Evolutionary conservation across 2,888 invertebrate species (phyloP), one percentile per base, ranked within the genome.

Genomic region (Caenorhabditis sp.): DNA sequence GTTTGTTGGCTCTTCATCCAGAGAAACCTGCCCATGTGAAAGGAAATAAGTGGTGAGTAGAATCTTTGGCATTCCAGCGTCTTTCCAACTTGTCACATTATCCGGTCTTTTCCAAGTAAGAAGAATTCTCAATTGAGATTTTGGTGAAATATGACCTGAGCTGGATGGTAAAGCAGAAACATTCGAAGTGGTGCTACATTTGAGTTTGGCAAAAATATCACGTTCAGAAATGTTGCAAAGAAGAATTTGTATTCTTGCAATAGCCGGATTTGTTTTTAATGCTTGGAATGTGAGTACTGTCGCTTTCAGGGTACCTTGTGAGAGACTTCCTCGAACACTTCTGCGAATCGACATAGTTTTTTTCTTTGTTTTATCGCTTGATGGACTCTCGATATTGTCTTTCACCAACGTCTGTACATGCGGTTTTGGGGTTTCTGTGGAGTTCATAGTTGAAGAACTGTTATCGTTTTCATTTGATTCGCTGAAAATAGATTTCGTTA

Each of bases 191-290:
- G 66, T 51, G 59, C 76, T 81, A 57, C 78, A 68, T 49, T 79
- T 80, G 24, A 83, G 58, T 63, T 76, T 75, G 61, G 78, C 83
- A 60, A 71, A 78, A 17, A 84, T 77, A 36, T 79, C 74, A 8
- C 83, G 74, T 31, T 83, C 84, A 24, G 82, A 82, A 43, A 83
- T 83, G 58, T 84, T 84, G 63, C 82, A 84, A 14, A 84, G 76
- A 1, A 84, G 69, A 10, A 84, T 69, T 54, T 78, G 77, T 24
- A 83, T 81, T 26, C 79, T 73, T 4, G 82, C 78, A 27, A 76
- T 67, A 31, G 77, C 77, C 4, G 70, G 61, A 37, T 62, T 64
- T 17, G 57, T 58, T 19, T 23, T n/a, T 21, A 74, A 58, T 6
- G 63, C 61, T 66, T 69, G 69, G 37, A 74, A 74, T 3, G 74